These are phyloP conservation scores for Eremophila alpestris DNA, from an alignment of 2,797 vertebrate species.

Conservation along the genomic window DNA sequence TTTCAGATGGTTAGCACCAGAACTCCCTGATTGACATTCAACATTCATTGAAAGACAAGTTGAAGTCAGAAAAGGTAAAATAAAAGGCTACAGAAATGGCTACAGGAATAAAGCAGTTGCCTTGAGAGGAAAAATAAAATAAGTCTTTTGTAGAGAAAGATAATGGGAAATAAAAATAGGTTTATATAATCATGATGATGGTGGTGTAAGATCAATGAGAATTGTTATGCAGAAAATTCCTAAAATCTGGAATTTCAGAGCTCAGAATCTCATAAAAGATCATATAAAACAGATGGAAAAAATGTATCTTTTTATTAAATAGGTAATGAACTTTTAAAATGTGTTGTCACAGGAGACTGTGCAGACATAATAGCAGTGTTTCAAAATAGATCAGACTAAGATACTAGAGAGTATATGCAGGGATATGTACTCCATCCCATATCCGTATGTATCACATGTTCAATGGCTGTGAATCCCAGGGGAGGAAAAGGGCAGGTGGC, in stretches of 20 bases:
- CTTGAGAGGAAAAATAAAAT: not conserved
- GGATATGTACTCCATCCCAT: not conserved
- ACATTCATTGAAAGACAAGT: not conserved
- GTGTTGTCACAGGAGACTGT: not conserved
- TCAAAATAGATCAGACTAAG: not conserved
- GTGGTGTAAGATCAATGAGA: not conserved
- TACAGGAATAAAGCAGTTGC: not conserved
- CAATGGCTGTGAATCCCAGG: not conserved
- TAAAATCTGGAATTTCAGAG: not conserved
- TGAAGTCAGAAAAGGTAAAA: not conserved
- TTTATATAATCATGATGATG: not conserved
- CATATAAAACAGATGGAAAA: not conserved
- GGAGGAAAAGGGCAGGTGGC: not conserved
- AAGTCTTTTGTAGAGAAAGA: not conserved
- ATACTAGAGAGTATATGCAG: not conserved
- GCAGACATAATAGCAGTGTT: not conserved
- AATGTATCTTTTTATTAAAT: not conserved
- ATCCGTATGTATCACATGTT: accelerated
- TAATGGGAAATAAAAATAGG: not conserved
- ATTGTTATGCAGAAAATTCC: not conserved
- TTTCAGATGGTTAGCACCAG: not conserved
- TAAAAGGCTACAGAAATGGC: not conserved
- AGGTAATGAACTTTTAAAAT: not conserved
- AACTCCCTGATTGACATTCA: not conserved
- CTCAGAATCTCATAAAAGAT: not conserved